These are phyloP conservation scores for Oryzias javanicus DNA, from an alignment of 2,113 vertebrate genomes.

Conservation along the genomic window DNA sequence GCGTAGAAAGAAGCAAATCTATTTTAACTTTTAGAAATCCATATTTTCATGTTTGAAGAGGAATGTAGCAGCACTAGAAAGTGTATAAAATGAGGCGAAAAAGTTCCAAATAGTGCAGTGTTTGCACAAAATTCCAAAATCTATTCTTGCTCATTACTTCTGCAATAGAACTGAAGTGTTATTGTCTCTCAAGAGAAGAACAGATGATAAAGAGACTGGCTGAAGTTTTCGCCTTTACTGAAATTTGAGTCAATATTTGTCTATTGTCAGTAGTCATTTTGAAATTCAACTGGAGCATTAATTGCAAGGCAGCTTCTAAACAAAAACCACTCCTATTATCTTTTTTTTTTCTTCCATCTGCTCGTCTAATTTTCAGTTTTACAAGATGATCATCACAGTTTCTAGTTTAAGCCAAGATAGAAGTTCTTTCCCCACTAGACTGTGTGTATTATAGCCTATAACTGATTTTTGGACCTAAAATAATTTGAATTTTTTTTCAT, in stretches of 20 bases:
- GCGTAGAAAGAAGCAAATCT: no score
- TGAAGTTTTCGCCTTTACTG: neutral
- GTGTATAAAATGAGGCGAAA: neutral
- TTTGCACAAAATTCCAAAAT: neutral
- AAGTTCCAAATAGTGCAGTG: neutral
- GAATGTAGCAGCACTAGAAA: no score
- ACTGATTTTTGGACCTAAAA: no score
- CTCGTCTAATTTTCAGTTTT: no score
- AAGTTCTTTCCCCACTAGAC: no score
- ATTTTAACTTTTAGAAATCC: no score
- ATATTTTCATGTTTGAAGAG: no score
- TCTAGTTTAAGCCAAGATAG: no score
- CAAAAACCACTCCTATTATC: neutral
- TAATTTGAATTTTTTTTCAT: no score
- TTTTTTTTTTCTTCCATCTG: neutral
- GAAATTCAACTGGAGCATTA: neutral
- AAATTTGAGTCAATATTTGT: conserved; percentile 24
- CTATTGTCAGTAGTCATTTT: no score
- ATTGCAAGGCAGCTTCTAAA: conserved; percentile 2
- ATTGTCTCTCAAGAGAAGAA: neutral
- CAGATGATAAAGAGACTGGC: conserved; percentile 3
- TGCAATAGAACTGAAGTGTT: conserved; percentile 8
- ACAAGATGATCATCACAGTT: no score
- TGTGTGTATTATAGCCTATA: no score
- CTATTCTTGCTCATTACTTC: conserved; percentile 1